A percentile compares a stretch with the other conserved stretches of the same genome.
These are phyloP conservation scores for Oryzias woworae DNA, from an alignment of 2,113 vertebrate genomes.

Conservation along the genomic window DNA sequence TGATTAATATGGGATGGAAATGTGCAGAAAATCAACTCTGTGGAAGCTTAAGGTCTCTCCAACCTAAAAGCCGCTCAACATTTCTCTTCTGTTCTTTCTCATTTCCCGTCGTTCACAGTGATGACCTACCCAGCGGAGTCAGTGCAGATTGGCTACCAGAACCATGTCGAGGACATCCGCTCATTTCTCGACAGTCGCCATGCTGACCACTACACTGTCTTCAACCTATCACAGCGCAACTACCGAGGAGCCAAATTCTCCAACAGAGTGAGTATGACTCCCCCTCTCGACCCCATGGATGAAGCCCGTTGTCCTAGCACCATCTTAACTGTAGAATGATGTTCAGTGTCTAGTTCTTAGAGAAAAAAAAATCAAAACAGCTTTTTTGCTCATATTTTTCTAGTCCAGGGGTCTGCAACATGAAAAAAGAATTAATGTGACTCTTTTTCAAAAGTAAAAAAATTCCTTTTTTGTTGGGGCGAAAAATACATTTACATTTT, in stretches of 20 bases:
- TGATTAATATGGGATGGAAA: background rate
- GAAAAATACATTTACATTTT: too few species aligned
- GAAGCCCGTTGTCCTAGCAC: background rate
- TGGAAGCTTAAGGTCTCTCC: background rate
- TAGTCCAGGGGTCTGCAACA: too few species aligned
- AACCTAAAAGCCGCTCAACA: background rate
- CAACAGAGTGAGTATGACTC: conserved; percentile 86
- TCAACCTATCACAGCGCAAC: conserved; percentile 95
- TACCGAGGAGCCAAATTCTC: conserved; percentile 98
- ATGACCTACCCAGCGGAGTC: conserved; percentile 97
- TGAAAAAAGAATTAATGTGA: too few species aligned
- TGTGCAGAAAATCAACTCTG: too few species aligned
- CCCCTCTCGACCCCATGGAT: background rate
- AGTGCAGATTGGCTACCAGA: conserved; percentile 93
- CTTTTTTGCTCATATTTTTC: too few species aligned
- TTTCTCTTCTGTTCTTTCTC: background rate
- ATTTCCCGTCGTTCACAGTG: conserved; percentile 71
- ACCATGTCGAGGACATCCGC: conserved; percentile 97
- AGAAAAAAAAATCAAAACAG: too few species aligned
- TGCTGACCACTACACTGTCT: conserved; percentile 97
- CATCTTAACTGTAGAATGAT: too few species aligned
- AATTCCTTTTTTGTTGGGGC: too few species aligned
- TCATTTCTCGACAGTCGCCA: conserved; percentile 95
- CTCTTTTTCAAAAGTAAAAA: too few species aligned
- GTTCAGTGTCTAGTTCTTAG: too few species aligned